Percentiles rank a stretch among this genome's conserved stretches.
phyloP scores from a whole-genome alignment of 2,113 vertebrate species.

The Phyllostomus discolor region DNA sequence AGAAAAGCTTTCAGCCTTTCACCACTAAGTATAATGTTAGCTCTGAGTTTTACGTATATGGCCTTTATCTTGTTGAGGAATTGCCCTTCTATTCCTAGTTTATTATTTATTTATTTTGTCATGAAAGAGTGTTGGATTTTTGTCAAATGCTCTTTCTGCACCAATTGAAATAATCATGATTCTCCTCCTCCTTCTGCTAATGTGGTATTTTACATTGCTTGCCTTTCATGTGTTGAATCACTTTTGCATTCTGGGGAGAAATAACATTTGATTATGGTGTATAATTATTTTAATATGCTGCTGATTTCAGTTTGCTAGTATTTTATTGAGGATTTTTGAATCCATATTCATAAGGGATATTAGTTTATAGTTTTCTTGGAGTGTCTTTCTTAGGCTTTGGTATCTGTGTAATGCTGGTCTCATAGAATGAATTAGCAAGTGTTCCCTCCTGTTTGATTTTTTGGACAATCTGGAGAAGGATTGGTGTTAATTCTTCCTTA shows the following conservation, averaged over 20 bases:
- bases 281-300: neutral
- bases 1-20: neutral
- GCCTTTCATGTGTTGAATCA: neutral
- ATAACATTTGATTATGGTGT: neutral
- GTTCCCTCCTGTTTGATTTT: neutral
- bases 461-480: neutral
- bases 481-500: neutral
- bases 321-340: neutral
- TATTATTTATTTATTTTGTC: neutral
- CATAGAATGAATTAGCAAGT: neutral
- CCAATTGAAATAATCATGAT: neutral
- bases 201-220: neutral
- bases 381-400: neutral
- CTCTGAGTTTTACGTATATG: neutral
- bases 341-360: neutral
- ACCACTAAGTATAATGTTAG: neutral
- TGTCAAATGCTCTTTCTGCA: neutral
- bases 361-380: neutral
- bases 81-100: neutral
- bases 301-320: neutral
- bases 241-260: neutral
- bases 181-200: neutral
- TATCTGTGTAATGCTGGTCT: neutral
- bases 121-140: neutral
- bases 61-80: neutral